A percentile compares a stretch with the other conserved stretches of the same genome.
These are phyloP conservation scores for Alethe diademata DNA, from an alignment of 2,113 vertebrate genomes.

Conservation along the genomic window DNA sequence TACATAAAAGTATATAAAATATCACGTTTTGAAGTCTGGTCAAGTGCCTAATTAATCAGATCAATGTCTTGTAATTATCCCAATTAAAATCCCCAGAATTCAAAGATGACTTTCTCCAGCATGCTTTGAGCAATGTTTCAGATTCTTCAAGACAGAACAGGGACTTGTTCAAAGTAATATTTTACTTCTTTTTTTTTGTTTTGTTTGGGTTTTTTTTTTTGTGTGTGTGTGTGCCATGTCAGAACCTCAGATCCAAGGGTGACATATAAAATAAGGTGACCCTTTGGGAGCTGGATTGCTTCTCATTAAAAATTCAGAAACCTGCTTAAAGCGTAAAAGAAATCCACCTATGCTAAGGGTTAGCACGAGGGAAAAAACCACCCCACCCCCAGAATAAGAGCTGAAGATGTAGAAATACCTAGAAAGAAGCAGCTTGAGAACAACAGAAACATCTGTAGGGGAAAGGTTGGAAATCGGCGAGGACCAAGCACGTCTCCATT, in stretches of 20 bases:
- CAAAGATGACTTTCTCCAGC: not conserved
- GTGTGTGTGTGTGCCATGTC: not conserved
- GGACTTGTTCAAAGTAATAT: not conserved
- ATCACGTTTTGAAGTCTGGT: not conserved
- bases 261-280: not conserved
- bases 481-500: not conserved
- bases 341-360: not conserved
- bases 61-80: not conserved
- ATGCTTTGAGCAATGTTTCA: not conserved
- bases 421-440: not conserved
- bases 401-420: not conserved
- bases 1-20: not conserved
- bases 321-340: not conserved
- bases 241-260: not conserved
- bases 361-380: not conserved
- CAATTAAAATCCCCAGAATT: not conserved
- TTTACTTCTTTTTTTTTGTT: not conserved
- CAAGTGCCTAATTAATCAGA: constrained; percentile 31
- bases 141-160: not conserved
- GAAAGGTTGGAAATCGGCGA: not conserved
- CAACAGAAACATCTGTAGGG: not conserved
- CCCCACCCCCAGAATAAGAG: not conserved
- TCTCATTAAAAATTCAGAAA: not conserved
- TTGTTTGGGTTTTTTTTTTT: not conserved
- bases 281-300: not conserved